These are phyloP conservation scores for Prorops nasuta DNA, from an alignment of 1,140 invertebrate species.

Conservation along the genomic window DNA sequence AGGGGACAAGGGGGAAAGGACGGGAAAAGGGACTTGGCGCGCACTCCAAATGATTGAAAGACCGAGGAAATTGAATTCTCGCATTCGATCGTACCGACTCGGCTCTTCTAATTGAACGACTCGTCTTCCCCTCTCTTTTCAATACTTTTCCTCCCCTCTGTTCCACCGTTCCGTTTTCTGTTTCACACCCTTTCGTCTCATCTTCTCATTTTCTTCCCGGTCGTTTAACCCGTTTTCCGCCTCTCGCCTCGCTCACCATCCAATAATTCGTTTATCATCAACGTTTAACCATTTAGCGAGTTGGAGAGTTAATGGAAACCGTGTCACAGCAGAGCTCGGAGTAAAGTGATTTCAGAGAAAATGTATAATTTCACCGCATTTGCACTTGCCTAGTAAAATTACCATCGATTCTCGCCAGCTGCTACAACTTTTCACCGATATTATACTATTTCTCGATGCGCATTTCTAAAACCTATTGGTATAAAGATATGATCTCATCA, in stretches of 20 bases:
- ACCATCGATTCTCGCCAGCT: no score
- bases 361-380: no score
- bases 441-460: no score
- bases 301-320: conserved; percentile 7
- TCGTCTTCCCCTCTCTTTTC: conserved; percentile 24
- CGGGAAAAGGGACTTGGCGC: conserved; percentile 8
- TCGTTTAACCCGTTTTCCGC: conserved; percentile 6
- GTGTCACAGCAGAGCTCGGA: not conserved
- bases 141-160: not conserved
- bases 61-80: conserved; percentile 43
- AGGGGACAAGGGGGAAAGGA: conserved; percentile 4
- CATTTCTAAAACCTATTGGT: no score
- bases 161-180: not conserved
- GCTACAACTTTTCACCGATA: no score
- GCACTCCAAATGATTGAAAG: conserved; percentile 41
- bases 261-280: conserved; percentile 29
- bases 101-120: conserved; percentile 40
- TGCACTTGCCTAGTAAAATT: no score
- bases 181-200: not conserved
- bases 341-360: no score
- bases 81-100: conserved; percentile 32
- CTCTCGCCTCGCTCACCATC: not conserved
- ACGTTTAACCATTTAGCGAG: conserved; percentile 19
- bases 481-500: no score
- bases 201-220: conserved; percentile 1